phyloP scores from a whole-genome alignment of 2,888 invertebrate species.

The Erynnis tages region DNA sequence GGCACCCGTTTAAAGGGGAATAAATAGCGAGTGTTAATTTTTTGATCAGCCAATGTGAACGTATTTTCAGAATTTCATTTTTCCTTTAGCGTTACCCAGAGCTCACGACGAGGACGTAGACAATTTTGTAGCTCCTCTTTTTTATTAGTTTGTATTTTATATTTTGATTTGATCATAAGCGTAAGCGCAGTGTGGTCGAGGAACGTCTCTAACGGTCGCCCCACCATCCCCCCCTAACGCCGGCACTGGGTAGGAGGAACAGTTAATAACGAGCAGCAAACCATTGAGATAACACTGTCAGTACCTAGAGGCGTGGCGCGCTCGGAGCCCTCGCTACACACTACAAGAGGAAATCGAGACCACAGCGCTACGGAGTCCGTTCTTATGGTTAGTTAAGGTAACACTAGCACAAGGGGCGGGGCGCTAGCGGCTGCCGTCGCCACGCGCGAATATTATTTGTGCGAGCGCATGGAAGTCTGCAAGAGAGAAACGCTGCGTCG shows the following conservation, averaged over 20 bases:
- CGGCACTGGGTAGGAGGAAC: constrained; percentile 55
- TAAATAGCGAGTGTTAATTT: no score
- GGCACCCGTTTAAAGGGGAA: no score
- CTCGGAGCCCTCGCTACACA: constrained; percentile 54
- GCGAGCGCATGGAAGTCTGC: constrained; percentile 90
- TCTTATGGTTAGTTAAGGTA: constrained; percentile 65
- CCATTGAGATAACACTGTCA: constrained; percentile 71
- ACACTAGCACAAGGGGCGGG: constrained; percentile 57
- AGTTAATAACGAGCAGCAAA: constrained; percentile 80
- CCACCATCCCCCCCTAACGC: no score
- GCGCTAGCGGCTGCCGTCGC: constrained; percentile 81
- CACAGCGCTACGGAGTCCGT: constrained; percentile 71
- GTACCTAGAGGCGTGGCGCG: constrained; percentile 59
- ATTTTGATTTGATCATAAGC: no score
- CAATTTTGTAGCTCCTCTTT: no score
- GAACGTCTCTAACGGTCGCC: no score
- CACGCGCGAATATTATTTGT: constrained; percentile 85
- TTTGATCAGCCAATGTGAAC: no score
- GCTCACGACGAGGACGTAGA: no score
- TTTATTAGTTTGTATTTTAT: no score
- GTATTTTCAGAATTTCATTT: no score
- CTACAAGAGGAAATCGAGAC: constrained; percentile 69
- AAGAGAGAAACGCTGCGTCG: constrained; percentile 78
- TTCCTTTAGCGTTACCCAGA: no score
- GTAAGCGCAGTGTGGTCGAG: no score